Base-by-base conservation (phyloP, 1,140 invertebrate species). In the Zaprionus camerounensis region DNA sequence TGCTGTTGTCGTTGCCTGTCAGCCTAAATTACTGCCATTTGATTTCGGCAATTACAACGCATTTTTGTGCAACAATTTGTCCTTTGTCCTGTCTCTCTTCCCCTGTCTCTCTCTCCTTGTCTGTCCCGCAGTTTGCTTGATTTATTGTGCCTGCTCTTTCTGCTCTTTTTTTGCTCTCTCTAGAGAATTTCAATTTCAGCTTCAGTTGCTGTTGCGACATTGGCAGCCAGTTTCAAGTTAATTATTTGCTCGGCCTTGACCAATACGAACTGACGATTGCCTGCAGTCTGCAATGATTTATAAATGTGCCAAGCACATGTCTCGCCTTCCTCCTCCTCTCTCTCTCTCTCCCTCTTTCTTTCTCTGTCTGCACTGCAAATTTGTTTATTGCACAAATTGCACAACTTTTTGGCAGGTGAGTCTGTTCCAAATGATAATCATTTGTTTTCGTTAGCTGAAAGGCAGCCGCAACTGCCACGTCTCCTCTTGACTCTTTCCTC, bases 31-130 rank as follows among this genome's bases (percentile, higher is more conserved):
- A 88, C 78, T 71, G 78, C 75, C 81, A 90, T 88, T 88, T 90
- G 84, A 88, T 84, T 90, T 87, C 63, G 84, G 84, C 84, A 88
- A 88, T 88, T 88, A 88, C 84, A 88, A 84, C 85, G 84, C 85
- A 88, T 87, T 87, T 87, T 72, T 87, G 85, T 90, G 84, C 84
- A 88, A 90, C 84, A 90, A 84, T 85, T 83, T 56, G 72, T 76
- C 51, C 58, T 77, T 77, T 77, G 70, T 55, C 20, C 57, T 36
- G 36, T 12, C 64, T n/a, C n/a, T 24, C 58, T 12, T 5, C 12
- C 26, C 44, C 24, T 22, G 5, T 65, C 34, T 56, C 17, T 17
- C 64, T n/a, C n/a, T 24, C 58, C 26, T 55, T 22, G 5, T 65
- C 34, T 56, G 46, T 56, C 28, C 38, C 34, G 34, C 55, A 65